Conservation (phyloP, 2,797 vertebrate genomes). For the Apogon talboti region DNA sequence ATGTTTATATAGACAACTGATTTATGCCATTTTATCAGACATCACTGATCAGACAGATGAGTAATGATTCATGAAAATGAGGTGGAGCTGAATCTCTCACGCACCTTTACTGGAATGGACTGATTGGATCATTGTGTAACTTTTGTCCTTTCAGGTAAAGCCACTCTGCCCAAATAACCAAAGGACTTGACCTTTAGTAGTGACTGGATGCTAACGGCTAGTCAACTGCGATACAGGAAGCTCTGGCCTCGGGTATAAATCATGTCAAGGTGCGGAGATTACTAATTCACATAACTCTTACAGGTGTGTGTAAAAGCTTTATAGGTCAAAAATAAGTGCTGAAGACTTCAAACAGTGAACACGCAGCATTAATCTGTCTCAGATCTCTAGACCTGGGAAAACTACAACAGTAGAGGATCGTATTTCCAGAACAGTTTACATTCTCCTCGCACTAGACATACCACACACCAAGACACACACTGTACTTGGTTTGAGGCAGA, state of each 20-base stretch:
- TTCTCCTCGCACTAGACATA: slow-evolving; percentile 67
- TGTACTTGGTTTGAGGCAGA: slow-evolving; percentile 8
- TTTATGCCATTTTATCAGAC: slow-evolving; percentile 74
- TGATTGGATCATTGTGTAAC: slow-evolving; percentile 38
- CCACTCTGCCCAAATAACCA: slow-evolving; percentile 6
- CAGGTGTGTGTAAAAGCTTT: slow-evolving; percentile 3
- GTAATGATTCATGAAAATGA: slow-evolving; percentile 71
- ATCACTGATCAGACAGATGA: slow-evolving; percentile 69
- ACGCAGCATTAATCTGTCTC: slow-evolving; percentile 35
- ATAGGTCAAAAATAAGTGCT: slow-evolving; percentile 1
- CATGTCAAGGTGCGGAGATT: neutral
- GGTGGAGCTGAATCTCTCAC: slow-evolving; percentile 75
- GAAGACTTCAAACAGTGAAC: slow-evolving; percentile 27
- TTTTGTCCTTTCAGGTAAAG: slow-evolving; percentile 20
- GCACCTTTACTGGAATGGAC: slow-evolving; percentile 63
- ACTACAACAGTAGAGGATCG: slow-evolving; percentile 54
- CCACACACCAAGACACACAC: slow-evolving; percentile 54
- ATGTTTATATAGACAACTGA: slow-evolving; percentile 82
- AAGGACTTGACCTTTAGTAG: neutral
- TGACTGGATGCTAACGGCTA: neutral
- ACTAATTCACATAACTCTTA: slow-evolving; percentile 2
- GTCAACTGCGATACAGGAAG: neutral
- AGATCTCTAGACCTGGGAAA: slow-evolving; percentile 50
- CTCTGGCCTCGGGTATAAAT: neutral
- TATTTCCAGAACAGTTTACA: slow-evolving; percentile 71